phyloP scores from a whole-genome alignment of 2,888 invertebrate species.

The Lomographa bimaculata region DNA sequence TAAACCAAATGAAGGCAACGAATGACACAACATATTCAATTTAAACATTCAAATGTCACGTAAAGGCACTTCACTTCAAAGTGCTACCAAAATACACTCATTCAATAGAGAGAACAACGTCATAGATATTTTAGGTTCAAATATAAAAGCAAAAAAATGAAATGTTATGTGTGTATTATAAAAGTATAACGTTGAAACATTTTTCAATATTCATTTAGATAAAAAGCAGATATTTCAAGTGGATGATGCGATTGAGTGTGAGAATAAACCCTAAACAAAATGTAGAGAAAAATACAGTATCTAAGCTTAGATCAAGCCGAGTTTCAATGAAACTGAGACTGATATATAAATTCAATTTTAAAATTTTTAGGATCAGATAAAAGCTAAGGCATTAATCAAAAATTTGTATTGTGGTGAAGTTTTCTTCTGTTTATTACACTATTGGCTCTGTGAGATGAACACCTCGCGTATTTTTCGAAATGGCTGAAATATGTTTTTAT shows the following conservation, averaged over 20 bases:
- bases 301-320: no score
- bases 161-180: no score
- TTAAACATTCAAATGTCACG: slow-evolving; percentile 43
- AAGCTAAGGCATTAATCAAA: no score
- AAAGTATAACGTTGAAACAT: slow-evolving; percentile 13
- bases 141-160: slow-evolving; percentile 3
- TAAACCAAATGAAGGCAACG: slow-evolving; percentile 30
- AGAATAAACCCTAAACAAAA: slow-evolving; percentile 32
- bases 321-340: no score
- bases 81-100: slow-evolving; percentile 41
- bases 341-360: no score
- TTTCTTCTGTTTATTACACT: no score
- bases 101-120: slow-evolving; percentile 11
- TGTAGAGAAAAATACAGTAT: slow-evolving; percentile 8
- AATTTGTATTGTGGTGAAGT: no score
- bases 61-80: slow-evolving; percentile 56
- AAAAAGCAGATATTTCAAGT: slow-evolving; percentile 27
- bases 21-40: slow-evolving; percentile 55
- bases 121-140: slow-evolving; percentile 7
- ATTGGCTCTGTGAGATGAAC: no score
- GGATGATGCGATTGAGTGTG: slow-evolving; percentile 32
- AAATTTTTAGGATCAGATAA: no score
- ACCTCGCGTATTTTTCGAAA: no score
- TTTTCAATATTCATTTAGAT: slow-evolving; percentile 23
- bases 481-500: no score